Evolutionary conservation across 1,140 invertebrate genomes (phyloP).

Genomic region (Hycleus cichorii): DNA sequence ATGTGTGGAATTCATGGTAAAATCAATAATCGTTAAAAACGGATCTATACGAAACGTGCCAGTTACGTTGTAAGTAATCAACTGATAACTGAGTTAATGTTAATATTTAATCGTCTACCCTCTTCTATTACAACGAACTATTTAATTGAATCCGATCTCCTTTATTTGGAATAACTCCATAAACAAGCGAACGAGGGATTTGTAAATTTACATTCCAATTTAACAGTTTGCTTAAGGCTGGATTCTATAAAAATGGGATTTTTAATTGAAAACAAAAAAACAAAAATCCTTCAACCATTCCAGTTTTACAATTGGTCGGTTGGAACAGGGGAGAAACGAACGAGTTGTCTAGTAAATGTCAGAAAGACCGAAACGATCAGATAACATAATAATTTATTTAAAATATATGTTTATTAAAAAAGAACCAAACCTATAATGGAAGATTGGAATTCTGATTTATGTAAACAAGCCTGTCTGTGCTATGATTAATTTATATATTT

Average conservation of each 20-base stretch:
- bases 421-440: conserved; percentile 12
- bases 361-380: conserved; percentile 17
- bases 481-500: too few relatives aligned
- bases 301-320: not conserved
- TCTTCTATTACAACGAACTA: not conserved
- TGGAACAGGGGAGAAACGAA: not conserved
- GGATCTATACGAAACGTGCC: conserved; percentile 6
- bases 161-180: conserved; percentile 10
- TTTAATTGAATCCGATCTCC: conserved; percentile 19
- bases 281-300: not conserved
- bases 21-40: conserved; percentile 6
- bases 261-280: not conserved
- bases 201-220: conserved; percentile 2
- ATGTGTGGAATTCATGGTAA: conserved; percentile 2
- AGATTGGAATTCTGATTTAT: not conserved
- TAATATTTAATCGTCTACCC: conserved; percentile 18
- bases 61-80: conserved; percentile 12
- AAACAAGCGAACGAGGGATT: not conserved
- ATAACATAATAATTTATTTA: conserved; percentile 27
- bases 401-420: conserved; percentile 26
- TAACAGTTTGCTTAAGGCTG: not conserved
- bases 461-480: conserved; percentile 1
- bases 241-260: not conserved
- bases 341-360: conserved; percentile 23
- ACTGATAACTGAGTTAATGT: conserved; percentile 18